These are phyloP conservation scores for Orussus abietinus DNA, from an alignment of 1,140 invertebrate species.

Conservation along the genomic window DNA sequence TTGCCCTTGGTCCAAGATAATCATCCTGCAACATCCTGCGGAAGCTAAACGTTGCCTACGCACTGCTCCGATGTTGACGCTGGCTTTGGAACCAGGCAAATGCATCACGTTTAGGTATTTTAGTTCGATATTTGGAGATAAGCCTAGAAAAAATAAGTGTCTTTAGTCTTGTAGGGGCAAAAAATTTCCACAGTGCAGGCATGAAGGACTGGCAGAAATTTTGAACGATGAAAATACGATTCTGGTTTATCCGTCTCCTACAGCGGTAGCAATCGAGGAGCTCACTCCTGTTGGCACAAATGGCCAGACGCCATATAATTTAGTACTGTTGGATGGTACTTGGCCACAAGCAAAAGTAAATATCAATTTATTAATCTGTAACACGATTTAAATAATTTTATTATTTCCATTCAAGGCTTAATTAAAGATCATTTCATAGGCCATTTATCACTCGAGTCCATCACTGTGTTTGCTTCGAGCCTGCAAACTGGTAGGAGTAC, in stretches of 20 bases:
- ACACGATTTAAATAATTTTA: conserved; percentile 4
- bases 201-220: conserved; percentile 65
- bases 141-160: conserved; percentile 7
- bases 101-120: conserved; percentile 59
- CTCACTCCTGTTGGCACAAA: conserved; percentile 37
- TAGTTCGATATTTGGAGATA: neutral
- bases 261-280: conserved; percentile 63
- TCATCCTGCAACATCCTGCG: conserved; percentile 88
- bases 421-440: conserved; percentile 35
- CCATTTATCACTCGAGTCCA: conserved; percentile 73
- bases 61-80: conserved; percentile 82
- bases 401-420: conserved; percentile 5
- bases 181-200: conserved; percentile 70
- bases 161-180: conserved; percentile 70
- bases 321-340: conserved; percentile 88
- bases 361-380: conserved; percentile 7
- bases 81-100: conserved; percentile 67
- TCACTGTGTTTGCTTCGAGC: conserved; percentile 63
- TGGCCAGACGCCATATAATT: conserved; percentile 62
- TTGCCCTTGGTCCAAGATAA: conserved; percentile 64
- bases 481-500: conserved; percentile 71
- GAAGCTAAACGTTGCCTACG: conserved; percentile 85
- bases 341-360: conserved; percentile 84
- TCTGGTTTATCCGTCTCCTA: conserved; percentile 77
- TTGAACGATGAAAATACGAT: conserved; percentile 68